Percentiles rank a stretch among this genome's conserved stretches.
phyloP scores from a whole-genome alignment of 2,797 vertebrate species.

The Labroides dimidiatus region DNA sequence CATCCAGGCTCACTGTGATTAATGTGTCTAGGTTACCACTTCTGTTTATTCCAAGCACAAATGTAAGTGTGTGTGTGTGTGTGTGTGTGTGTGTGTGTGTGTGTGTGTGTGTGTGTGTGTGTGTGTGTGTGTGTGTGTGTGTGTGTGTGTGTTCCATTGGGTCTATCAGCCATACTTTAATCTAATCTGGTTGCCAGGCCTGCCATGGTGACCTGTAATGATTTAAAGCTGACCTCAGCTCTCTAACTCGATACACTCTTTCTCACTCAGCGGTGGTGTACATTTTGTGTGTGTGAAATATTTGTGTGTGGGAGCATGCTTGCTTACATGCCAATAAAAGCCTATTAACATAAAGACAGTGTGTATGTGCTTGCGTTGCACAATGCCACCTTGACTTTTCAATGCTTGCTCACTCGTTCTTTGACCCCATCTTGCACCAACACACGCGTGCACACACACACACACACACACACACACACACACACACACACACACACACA shows the following conservation, averaged over 20 bases:
- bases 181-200: conserved; percentile 77
- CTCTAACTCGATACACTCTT: conserved; percentile 74
- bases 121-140: conserved; percentile 19
- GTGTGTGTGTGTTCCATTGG: conserved; percentile 62
- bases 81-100: conserved; percentile 28
- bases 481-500: conserved; percentile 7
- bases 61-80: conserved; percentile 14
- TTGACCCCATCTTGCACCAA: conserved; percentile 14
- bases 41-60: conserved; percentile 62
- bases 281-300: conserved; percentile 37
- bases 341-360: conserved; percentile 56
- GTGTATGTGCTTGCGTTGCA: conserved; percentile 24
- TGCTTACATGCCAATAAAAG: conserved; percentile 43
- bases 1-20: conserved; percentile 64
- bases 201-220: conserved; percentile 78
- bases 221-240: conserved; percentile 80
- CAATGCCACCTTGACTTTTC: conserved; percentile 37
- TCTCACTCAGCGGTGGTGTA: conserved; percentile 41
- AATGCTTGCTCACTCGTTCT: neutral
- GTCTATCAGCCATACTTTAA: conserved; percentile 78
- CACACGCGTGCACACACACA: conserved; percentile 14
- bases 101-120: conserved; percentile 33
- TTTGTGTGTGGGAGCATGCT: conserved; percentile 35
- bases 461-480: neutral
- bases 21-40: conserved; percentile 68